phyloP scores from a whole-genome alignment of 2,888 invertebrate genomes.

The Argynnis bischoffii region DNA sequence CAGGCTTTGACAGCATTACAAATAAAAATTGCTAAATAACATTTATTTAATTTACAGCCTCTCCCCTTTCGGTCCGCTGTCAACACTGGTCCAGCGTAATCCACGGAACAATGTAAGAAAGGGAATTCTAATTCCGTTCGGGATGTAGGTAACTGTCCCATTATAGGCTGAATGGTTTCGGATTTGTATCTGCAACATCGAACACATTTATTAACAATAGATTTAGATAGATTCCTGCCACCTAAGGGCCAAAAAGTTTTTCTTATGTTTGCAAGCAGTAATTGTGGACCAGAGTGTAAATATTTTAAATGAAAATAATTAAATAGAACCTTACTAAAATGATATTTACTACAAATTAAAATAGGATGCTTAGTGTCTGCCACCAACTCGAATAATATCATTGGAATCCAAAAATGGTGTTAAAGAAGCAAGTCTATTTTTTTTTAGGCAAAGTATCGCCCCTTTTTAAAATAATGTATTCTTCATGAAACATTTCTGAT shows the following conservation, averaged over 20 bases:
- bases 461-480: not conserved
- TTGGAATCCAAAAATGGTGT: slow-evolving; percentile 19
- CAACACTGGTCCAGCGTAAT: not conserved
- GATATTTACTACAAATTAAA: slow-evolving; percentile 3
- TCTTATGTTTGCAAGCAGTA: slow-evolving; percentile 10
- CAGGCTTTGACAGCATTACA: slow-evolving; percentile 8
- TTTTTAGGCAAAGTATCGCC: slow-evolving; percentile 11
- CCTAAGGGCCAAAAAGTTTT: slow-evolving; percentile 9
- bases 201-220: slow-evolving; percentile 1
- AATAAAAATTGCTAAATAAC: too few relatives aligned
- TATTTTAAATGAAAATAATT: slow-evolving; percentile 3
- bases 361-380: slow-evolving; percentile 24
- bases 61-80: too few relatives aligned
- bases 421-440: slow-evolving; percentile 11
- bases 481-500: slow-evolving; percentile 3
- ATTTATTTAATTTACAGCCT: too few relatives aligned
- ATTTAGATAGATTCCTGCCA: slow-evolving; percentile 9
- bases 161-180: slow-evolving; percentile 4
- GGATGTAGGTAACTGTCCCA: not conserved
- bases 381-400: slow-evolving; percentile 19
- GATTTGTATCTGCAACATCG: not conserved
- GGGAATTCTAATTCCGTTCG: not conserved
- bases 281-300: slow-evolving; percentile 14
- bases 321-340: slow-evolving; percentile 18
- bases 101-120: not conserved